Percentiles rank a stretch among this genome's conserved stretches.
These are phyloP conservation scores for Narcine bancroftii DNA, from an alignment of 2,113 vertebrate species.

Conservation along the genomic window DNA sequence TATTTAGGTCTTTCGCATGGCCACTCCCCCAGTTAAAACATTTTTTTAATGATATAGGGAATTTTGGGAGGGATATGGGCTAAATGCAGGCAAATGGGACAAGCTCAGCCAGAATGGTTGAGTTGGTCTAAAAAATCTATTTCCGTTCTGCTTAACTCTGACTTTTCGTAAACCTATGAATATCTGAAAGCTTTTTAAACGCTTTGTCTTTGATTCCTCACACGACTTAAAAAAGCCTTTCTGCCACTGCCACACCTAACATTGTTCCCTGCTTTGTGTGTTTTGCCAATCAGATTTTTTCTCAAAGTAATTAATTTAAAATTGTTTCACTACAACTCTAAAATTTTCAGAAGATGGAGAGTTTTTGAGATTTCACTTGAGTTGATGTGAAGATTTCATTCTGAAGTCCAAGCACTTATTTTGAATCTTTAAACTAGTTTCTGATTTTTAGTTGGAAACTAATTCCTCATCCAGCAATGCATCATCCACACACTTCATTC, in stretches of 20 bases:
- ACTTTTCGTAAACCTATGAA: background rate
- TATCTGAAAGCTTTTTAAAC: background rate
- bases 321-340: background rate
- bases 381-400: background rate
- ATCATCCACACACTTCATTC: background rate
- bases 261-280: background rate
- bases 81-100: too few relatives aligned
- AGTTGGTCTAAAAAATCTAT: too few relatives aligned
- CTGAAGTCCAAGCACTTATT: background rate
- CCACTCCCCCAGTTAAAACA: too few relatives aligned
- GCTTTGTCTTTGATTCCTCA: background rate
- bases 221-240: background rate
- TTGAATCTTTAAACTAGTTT: background rate
- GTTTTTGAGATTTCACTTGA: too few relatives aligned
- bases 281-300: background rate
- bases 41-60: too few relatives aligned
- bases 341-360: background rate
- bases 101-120: too few relatives aligned
- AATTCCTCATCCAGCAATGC: background rate
- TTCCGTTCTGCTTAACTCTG: too few relatives aligned
- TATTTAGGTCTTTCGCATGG: too few relatives aligned
- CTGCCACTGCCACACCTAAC: background rate
- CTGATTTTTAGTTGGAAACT: background rate
- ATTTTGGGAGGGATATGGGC: too few relatives aligned
- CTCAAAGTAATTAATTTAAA: background rate